Conservation (phyloP, 2,113 vertebrate species). For the Plecturocebus donacophilus region DNA sequence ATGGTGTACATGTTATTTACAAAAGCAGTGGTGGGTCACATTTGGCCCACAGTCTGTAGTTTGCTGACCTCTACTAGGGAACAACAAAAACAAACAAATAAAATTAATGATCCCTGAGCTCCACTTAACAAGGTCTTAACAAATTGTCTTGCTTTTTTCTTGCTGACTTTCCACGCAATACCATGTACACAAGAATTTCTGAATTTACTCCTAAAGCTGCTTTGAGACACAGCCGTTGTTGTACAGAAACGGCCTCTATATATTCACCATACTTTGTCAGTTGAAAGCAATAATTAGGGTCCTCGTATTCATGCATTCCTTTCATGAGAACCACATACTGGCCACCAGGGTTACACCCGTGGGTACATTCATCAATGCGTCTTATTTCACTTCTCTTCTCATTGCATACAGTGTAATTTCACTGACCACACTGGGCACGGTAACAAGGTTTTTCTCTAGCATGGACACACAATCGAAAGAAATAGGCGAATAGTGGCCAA, state of each 20-base stretch:
- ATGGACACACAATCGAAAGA: conserved; percentile 54
- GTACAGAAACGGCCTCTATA: neutral
- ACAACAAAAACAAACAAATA: neutral
- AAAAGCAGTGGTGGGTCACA: neutral
- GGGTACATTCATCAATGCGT: neutral
- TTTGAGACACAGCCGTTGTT: conserved; percentile 12
- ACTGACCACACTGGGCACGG: conserved; percentile 38
- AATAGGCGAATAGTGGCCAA: conserved; percentile 67
- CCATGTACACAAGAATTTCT: neutral
- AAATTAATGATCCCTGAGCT: neutral
- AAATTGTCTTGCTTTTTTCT: neutral
- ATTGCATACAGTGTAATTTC: neutral
- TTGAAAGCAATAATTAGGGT: conserved; percentile 76
- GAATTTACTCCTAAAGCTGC: conserved; percentile 54
- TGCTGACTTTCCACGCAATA: neutral
- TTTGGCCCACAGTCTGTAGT: neutral
- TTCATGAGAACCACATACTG: conserved; percentile 58
- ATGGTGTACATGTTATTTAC: neutral
- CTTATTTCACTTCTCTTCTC: neutral
- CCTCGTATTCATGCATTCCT: conserved; percentile 68
- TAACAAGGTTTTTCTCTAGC: conserved; percentile 63
- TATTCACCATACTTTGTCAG: conserved; percentile 65
- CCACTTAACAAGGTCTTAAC: neutral
- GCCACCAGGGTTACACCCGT: conserved; percentile 54
- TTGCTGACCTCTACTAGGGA: neutral